Base-by-base conservation (phyloP, 2,113 vertebrate genomes). In the Varanus komodoensis region DNA sequence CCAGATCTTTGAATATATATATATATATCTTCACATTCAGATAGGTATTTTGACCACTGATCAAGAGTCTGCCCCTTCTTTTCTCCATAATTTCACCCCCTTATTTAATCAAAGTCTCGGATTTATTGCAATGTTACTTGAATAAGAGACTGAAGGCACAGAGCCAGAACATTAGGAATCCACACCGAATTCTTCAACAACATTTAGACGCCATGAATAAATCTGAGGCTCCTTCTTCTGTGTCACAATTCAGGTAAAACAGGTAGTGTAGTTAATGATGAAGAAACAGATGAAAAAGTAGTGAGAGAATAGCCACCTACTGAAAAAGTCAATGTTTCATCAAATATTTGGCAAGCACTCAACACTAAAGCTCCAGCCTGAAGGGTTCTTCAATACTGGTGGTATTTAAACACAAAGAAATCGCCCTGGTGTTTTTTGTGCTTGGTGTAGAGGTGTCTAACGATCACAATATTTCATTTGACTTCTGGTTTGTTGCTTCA, bases 111-210 rank as follows among this genome's bases (percentile, higher is more conserved):
- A 61, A 61, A 15, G 9, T 11, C 74, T 95, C 95, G 88, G 86
- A 87, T 90, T 93, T 86, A 93, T 94, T 94, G 68, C 34, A 88
- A 32, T 81, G 87, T 92, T 91, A 87, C 88, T 50, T 87, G 90
- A 94, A 61, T 89, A 92, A 89, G 78, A 94, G 88, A 73, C 52
- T 71, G 15, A 87, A 81, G 80, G 84, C 91, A 93, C 84, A 95
- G 94, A 95, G 93, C 79, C 27, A 90, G 87, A 91, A 93, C 94
- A 92, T 96, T 91, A 90, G 90, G 88, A 94, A 91, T 68, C 92
- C 89, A 74, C 84, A 84, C 73, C 91, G 93, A 95, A 96, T 96
- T 95, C 94, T 3, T 17, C 93, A 86, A 21, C 84, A 94, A 90
- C 87, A 92, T 81, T 89, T 93, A 91, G 88, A 78, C 94, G 95